Evolutionary conservation across 2,113 vertebrate genomes (phyloP).

Genomic region (Sula dactylatra): DNA sequence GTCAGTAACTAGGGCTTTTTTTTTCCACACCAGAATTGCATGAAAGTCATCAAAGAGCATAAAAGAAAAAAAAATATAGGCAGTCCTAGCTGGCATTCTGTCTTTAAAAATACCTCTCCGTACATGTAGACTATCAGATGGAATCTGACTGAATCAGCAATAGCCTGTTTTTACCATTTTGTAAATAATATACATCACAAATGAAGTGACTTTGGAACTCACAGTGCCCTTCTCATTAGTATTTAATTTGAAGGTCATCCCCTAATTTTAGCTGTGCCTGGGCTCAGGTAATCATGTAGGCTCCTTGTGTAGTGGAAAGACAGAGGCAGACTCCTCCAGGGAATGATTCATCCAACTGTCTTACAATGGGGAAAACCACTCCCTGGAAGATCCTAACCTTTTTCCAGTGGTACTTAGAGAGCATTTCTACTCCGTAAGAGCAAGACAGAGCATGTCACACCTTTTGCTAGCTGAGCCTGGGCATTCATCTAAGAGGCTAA

Average conservation of each 20-base stretch:
- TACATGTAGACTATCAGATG: neutral
- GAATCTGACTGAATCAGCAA: neutral
- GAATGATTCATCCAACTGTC: neutral
- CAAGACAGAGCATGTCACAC: neutral
- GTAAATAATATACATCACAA: neutral
- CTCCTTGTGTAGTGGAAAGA: neutral
- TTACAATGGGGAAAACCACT: neutral
- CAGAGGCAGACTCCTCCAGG: neutral
- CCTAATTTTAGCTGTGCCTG: neutral
- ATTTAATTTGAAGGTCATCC: neutral
- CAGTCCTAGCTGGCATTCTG: neutral
- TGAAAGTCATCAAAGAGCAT: slow-evolving; percentile 11
- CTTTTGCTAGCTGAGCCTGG: neutral
- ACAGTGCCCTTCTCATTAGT: neutral
- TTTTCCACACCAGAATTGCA: neutral
- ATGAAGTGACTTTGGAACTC: neutral
- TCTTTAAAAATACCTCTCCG: neutral
- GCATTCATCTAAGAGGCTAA: neutral
- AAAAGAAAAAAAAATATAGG: neutral
- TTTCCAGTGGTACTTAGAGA: neutral
- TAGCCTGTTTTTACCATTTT: neutral
- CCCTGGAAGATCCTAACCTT: neutral
- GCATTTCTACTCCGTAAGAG: neutral
- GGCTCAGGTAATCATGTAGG: neutral
- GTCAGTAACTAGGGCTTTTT: neutral